Conservation (phyloP, 2,888 invertebrate species). For the Arge pagana region DNA sequence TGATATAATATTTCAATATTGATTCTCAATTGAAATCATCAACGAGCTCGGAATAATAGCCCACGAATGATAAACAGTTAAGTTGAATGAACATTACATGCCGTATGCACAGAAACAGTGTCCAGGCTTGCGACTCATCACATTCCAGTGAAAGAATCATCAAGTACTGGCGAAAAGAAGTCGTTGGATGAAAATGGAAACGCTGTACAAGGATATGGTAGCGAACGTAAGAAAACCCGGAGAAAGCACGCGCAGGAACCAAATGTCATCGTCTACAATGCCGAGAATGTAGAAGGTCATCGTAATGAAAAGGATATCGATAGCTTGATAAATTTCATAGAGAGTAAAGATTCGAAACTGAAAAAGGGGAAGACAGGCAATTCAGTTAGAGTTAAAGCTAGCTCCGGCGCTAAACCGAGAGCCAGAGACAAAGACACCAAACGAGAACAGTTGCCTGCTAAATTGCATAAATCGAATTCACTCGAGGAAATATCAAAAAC, state of each 20-base stretch:
- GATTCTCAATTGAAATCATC: too few species aligned
- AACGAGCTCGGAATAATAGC: too few species aligned
- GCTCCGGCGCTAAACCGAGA: slow-evolving; percentile 51
- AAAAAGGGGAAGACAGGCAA: slow-evolving; percentile 52
- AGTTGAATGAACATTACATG: slow-evolving; percentile 17
- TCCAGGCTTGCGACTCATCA: slow-evolving; percentile 42
- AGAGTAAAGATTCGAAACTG: slow-evolving; percentile 61
- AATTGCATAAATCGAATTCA: slow-evolving; percentile 74
- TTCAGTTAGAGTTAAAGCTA: slow-evolving; percentile 51
- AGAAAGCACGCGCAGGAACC: slow-evolving; percentile 53
- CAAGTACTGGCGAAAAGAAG: slow-evolving; percentile 61
- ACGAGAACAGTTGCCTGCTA: slow-evolving; percentile 53
- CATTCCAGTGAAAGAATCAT: slow-evolving; percentile 41
- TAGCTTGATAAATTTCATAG: slow-evolving; percentile 77
- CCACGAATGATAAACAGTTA: not conserved
- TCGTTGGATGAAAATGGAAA: slow-evolving; percentile 83
- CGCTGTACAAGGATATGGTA: slow-evolving; percentile 63
- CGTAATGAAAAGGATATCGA: slow-evolving; percentile 79
- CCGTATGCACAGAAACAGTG: slow-evolving; percentile 34
- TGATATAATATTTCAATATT: too few species aligned
- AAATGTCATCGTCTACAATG: slow-evolving; percentile 56
- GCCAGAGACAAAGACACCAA: slow-evolving; percentile 57
- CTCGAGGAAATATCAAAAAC: slow-evolving; percentile 81
- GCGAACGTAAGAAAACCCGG: slow-evolving; percentile 48
- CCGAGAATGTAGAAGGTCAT: slow-evolving; percentile 75